A percentile compares a stretch with the other conserved stretches of the same genome.
Evolutionary conservation across 1,140 invertebrate genomes (phyloP).

Genomic region (Papilio aristodemus): DNA sequence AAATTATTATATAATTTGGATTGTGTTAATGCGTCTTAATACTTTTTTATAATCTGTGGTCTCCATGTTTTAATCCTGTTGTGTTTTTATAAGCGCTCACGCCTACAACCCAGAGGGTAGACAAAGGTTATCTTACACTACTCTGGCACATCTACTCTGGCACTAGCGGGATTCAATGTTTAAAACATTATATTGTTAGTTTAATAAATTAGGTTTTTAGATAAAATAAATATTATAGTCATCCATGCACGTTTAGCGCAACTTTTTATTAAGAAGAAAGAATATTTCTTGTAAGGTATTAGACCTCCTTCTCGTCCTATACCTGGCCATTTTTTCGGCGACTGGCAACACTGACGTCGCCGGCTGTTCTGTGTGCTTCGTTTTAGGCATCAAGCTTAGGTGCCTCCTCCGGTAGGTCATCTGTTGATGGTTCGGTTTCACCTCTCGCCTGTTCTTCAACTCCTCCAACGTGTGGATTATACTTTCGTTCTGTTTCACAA

Average conservation of each 20-base stretch:
- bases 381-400: conserved; percentile 39
- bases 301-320: conserved; percentile 49
- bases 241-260: conserved; percentile 32
- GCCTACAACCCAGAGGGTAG: too few relatives aligned
- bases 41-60: not conserved
- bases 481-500: conserved; percentile 58
- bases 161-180: too few relatives aligned
- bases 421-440: conserved; percentile 35
- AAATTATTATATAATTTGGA: conserved; percentile 14
- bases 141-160: too few relatives aligned
- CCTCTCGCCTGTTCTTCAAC: conserved; percentile 40
- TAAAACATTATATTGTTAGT: not conserved
- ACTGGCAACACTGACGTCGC: conserved; percentile 36
- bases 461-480: conserved; percentile 53
- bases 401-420: conserved; percentile 20
- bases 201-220: not conserved
- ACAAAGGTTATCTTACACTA: too few relatives aligned
- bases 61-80: not conserved
- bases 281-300: conserved; percentile 56
- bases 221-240: not conserved
- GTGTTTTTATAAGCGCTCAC: too few relatives aligned
- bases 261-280: conserved; percentile 52
- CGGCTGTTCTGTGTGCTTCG: conserved; percentile 32
- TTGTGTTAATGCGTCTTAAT: not conserved
- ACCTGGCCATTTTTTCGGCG: conserved; percentile 45